Percentiles rank a stretch among this genome's conserved stretches.
phyloP scores from a whole-genome alignment of 2,888 invertebrate genomes.

The Athalia cordata region DNA sequence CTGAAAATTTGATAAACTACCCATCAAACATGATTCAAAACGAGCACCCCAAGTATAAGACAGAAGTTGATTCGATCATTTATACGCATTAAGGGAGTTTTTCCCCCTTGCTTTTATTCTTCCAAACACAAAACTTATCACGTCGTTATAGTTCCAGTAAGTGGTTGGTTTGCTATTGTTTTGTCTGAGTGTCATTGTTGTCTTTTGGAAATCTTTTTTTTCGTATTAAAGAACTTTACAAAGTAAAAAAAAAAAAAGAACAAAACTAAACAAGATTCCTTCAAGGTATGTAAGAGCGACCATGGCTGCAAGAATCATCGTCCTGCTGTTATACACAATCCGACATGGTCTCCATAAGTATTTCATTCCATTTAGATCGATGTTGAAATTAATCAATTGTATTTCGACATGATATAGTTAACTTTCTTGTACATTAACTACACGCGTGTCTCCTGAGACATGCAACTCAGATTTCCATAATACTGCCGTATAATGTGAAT shows the following conservation, averaged over 20 bases:
- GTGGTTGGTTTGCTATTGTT: conserved; percentile 55
- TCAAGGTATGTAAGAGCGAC: conserved; percentile 67
- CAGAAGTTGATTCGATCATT: conserved; percentile 28
- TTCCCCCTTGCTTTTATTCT: background rate
- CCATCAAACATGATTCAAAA: conserved; percentile 38
- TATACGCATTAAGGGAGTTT: conserved; percentile 1
- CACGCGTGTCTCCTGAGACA: background rate
- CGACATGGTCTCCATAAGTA: conserved; percentile 42
- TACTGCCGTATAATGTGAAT: conserved; percentile 19
- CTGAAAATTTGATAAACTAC: conserved; percentile 6
- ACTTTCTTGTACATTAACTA: background rate
- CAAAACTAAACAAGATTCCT: conserved; percentile 46
- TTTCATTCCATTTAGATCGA: conserved; percentile 22
- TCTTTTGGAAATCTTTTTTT: conserved; percentile 46
- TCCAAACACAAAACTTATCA: background rate
- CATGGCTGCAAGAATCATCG: conserved; percentile 73
- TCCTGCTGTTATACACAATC: conserved; percentile 50
- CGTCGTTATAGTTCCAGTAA: conserved; percentile 36
- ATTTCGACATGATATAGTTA: background rate
- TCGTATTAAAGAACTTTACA: background rate
- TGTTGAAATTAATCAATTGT: conserved; percentile 19
- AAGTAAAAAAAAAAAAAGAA: background rate
- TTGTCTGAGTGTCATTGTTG: conserved; percentile 51
- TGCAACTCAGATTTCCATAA: conserved; percentile 31
- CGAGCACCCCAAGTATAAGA: conserved; percentile 24